Percentiles rank a stretch among this genome's conserved stretches.
Conservation (phyloP, 2,113 vertebrate genomes). For the Chunga burmeisteri region DNA sequence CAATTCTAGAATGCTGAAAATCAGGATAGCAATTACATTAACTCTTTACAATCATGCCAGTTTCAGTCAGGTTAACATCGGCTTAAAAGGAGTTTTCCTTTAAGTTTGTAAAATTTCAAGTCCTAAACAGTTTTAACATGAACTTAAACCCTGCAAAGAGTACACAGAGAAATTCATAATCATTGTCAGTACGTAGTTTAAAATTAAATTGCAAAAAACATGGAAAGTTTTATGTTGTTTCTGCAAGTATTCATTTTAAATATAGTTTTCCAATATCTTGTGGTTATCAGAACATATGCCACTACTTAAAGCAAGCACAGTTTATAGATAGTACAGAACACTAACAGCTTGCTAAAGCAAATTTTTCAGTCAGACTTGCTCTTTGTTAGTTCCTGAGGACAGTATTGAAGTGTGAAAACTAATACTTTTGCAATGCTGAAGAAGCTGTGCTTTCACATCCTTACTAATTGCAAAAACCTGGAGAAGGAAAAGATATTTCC, state of each 20-base stretch:
- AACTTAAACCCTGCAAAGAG: neutral
- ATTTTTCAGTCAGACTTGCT: neutral
- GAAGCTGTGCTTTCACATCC: neutral
- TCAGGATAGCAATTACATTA: neutral
- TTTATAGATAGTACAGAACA: neutral
- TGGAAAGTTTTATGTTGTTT: neutral
- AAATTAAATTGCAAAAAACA: neutral
- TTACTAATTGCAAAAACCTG: neutral
- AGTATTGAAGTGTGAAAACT: neutral
- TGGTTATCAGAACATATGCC: slow-evolving; percentile 9
- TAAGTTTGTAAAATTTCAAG: neutral
- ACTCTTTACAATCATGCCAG: neutral
- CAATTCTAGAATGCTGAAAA: neutral
- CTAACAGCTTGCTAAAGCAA: neutral
- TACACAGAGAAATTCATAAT: neutral
- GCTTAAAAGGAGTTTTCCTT: neutral
- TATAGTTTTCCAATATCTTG: neutral
- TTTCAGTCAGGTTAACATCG: neutral
- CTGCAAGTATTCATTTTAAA: neutral
- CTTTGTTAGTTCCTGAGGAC: neutral
- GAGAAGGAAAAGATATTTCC: neutral
- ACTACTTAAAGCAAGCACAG: neutral
- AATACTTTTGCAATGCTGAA: neutral
- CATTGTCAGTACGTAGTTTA: neutral
- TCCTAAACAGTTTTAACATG: neutral